Conservation (phyloP, 2,888 invertebrate species). For the Lottia gigantea region DNA sequence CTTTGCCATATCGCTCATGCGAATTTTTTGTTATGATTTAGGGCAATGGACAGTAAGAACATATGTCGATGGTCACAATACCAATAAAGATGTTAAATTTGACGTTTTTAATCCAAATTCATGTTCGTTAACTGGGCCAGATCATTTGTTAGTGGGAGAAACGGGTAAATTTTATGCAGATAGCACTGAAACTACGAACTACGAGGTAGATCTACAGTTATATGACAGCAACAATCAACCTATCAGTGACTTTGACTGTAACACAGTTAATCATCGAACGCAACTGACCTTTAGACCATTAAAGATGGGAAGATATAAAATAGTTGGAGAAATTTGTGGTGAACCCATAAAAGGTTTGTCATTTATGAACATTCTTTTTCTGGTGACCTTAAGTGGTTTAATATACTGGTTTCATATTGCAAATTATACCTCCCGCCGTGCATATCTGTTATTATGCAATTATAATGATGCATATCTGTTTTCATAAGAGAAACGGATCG, state of each 20-base stretch:
- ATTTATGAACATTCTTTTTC: no score
- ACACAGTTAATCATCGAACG: background rate
- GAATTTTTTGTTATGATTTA: constrained; percentile 18
- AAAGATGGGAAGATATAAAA: background rate
- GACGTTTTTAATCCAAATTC: constrained; percentile 73
- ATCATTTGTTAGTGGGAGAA: constrained; percentile 69
- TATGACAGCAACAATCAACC: background rate
- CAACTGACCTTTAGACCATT: background rate
- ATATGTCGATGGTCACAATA: constrained; percentile 77
- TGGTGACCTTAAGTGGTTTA: no score
- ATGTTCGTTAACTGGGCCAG: constrained; percentile 68
- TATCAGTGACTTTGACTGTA: background rate
- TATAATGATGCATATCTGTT: no score
- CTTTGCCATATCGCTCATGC: no score
- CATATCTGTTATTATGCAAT: no score
- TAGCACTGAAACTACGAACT: background rate
- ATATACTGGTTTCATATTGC: no score
- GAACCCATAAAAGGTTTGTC: background rate
- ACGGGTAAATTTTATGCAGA: constrained; percentile 68
- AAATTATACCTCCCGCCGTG: no score
- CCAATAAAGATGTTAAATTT: constrained; percentile 77
- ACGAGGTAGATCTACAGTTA: background rate
- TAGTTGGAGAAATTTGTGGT: background rate
- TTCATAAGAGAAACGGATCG: no score
- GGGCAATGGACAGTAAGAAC: constrained; percentile 55